Evolutionary conservation across 2,888 invertebrate species (phyloP).

Genomic region (Priocnemis perturbator): DNA sequence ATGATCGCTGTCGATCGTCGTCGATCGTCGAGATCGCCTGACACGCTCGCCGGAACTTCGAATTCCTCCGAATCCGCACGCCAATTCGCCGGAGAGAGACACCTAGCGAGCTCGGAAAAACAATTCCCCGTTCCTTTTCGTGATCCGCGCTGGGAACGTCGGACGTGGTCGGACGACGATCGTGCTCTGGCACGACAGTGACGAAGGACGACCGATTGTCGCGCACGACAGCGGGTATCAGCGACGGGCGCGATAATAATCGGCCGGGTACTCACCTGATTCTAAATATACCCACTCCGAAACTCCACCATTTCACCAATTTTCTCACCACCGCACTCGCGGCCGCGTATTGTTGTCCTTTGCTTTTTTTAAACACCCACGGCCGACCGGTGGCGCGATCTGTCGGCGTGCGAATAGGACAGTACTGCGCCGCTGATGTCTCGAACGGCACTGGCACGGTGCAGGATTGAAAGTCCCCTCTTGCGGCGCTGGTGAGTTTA

Average conservation of each 20-base stretch:
- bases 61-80: constrained; percentile 17
- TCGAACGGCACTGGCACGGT: constrained; percentile 3
- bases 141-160: constrained; percentile 12
- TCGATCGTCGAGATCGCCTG: not conserved
- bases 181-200: not conserved
- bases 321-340: constrained; percentile 57
- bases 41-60: constrained; percentile 3
- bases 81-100: constrained; percentile 26
- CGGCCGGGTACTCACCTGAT: constrained; percentile 59
- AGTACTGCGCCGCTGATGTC: constrained; percentile 2
- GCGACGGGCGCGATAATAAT: not conserved
- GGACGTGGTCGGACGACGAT: not conserved
- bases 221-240: not conserved
- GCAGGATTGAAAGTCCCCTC: not conserved
- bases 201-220: not conserved
- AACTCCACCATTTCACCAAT: constrained; percentile 65
- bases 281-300: constrained; percentile 62
- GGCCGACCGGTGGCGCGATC: constrained; percentile 41
- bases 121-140: constrained; percentile 21
- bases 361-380: constrained; percentile 54
- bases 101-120: constrained; percentile 35
- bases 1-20: not conserved
- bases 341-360: constrained; percentile 59
- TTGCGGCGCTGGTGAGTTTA: not conserved
- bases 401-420: constrained; percentile 21